phyloP scores from a whole-genome alignment of 2,113 vertebrate species.

The Cettia cetti region DNA sequence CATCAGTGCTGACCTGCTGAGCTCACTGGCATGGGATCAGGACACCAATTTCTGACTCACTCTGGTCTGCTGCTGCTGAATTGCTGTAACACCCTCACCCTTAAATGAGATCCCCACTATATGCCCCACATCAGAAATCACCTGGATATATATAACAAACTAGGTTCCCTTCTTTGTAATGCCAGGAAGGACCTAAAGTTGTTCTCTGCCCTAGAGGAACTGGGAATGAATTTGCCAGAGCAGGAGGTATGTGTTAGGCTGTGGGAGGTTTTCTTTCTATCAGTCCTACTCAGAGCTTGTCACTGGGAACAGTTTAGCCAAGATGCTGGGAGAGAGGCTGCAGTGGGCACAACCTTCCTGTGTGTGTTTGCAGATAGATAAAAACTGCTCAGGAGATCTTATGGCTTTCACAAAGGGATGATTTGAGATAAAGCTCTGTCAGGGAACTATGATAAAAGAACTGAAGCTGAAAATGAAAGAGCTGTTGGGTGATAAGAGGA shows the following conservation, averaged over 20 bases:
- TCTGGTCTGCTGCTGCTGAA: neutral
- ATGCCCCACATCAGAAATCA: neutral
- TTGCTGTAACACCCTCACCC: neutral
- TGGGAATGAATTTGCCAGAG: neutral
- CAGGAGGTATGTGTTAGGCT: neutral
- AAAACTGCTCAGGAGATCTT: conserved; percentile 17
- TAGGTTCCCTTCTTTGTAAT: neutral
- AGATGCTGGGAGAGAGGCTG: neutral
- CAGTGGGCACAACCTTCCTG: neutral
- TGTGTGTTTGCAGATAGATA: conserved; percentile 4
- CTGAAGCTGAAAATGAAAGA: conserved; percentile 50
- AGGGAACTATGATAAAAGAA: conserved; percentile 30
- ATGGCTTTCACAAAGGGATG: neutral
- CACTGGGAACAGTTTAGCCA: neutral
- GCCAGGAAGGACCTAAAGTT: neutral
- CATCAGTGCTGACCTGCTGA: neutral
- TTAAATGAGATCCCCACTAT: neutral
- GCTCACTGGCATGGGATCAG: neutral
- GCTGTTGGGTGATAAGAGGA: conserved; percentile 35
- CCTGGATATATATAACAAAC: neutral
- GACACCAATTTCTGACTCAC: neutral
- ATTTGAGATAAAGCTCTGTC: conserved; percentile 24
- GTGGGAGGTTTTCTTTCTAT: neutral
- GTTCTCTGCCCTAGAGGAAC: neutral
- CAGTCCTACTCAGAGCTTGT: neutral